Evolutionary conservation across 1,140 invertebrate genomes (phyloP).

Genomic region (Drosophila repleta): DNA sequence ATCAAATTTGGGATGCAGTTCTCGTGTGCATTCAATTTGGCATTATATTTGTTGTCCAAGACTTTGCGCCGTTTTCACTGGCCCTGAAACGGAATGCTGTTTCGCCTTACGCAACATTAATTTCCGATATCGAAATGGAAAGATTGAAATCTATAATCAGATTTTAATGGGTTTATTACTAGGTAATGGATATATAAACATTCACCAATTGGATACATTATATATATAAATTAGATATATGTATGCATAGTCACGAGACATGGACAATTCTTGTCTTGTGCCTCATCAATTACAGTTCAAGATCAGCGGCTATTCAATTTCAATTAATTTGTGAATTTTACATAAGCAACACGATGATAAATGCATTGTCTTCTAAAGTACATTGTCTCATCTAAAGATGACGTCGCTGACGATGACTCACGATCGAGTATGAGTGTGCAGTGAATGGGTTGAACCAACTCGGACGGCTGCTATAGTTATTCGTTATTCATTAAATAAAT

Average conservation of each 20-base stretch:
- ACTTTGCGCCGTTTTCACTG: slow-evolving; percentile 3
- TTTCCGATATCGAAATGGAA: not conserved
- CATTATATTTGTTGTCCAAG: slow-evolving; percentile 18
- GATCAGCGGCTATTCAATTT: slow-evolving; percentile 21
- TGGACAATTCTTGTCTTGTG: not conserved
- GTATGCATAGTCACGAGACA: too few species aligned
- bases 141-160: not conserved
- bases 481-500: slow-evolving; percentile 26
- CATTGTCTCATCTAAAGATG: slow-evolving; percentile 18
- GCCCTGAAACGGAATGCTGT: not conserved
- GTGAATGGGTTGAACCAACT: slow-evolving; percentile 2
- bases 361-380: slow-evolving; percentile 1
- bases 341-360: slow-evolving; percentile 28
- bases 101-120: slow-evolving; percentile 12
- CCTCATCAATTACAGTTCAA: slow-evolving; percentile 40
- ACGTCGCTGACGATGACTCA: slow-evolving; percentile 29
- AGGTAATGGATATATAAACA: too few species aligned
- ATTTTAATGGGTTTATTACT: too few species aligned
- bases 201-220: too few species aligned
- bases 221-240: too few species aligned
- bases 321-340: slow-evolving; percentile 23
- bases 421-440: slow-evolving; percentile 9
- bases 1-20: slow-evolving; percentile 43
- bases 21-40: slow-evolving; percentile 36
- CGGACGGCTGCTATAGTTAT: not conserved